Conservation (phyloP, 2,888 invertebrate species). For the Diabrotica balteata region DNA sequence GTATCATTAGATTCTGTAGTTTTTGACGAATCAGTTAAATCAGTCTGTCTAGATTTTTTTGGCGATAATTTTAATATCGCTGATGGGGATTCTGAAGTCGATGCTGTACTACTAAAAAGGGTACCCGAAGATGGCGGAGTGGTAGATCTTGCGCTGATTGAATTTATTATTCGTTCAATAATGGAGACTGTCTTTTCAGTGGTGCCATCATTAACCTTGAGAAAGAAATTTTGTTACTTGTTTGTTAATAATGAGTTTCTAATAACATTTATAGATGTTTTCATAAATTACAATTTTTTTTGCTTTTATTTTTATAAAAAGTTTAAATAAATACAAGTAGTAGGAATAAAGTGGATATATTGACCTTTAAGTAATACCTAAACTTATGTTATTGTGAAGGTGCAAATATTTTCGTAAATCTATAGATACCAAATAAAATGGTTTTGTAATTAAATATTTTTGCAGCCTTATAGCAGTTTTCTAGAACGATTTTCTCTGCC, state of each 20-base stretch:
- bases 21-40: constrained; percentile 40
- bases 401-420: too few species aligned
- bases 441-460: too few species aligned
- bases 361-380: too few species aligned
- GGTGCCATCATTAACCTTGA: constrained; percentile 49
- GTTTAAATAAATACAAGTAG: too few species aligned
- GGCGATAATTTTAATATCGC: constrained; percentile 58
- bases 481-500: too few species aligned
- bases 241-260: not conserved
- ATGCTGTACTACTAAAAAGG: constrained; percentile 35
- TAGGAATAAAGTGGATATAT: too few species aligned
- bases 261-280: constrained; percentile 11
- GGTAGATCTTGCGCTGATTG: constrained; percentile 57
- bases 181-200: constrained; percentile 56
- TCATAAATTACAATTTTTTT: not conserved
- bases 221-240: constrained; percentile 32
- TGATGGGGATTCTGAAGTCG: constrained; percentile 49
- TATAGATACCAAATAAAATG: too few species aligned
- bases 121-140: constrained; percentile 43
- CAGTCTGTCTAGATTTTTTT: constrained; percentile 48
- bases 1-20: constrained; percentile 26
- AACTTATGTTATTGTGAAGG: too few species aligned
- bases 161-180: constrained; percentile 59
- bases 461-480: too few species aligned
- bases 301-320: too few species aligned